Conservation (phyloP, 1,140 invertebrate genomes). For the Polypedilum vanderplanki region DNA sequence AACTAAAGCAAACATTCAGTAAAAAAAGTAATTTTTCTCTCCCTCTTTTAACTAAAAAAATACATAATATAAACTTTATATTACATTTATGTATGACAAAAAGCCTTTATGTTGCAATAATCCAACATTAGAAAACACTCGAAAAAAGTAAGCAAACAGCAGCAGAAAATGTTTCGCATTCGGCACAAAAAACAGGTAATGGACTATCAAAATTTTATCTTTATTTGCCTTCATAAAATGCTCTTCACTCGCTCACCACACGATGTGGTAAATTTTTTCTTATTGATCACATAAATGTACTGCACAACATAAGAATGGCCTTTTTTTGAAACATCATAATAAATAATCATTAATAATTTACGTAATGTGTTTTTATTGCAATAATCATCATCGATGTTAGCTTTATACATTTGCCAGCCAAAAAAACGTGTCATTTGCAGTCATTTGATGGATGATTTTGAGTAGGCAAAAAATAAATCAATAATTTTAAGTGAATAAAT, state of each 20-base stretch:
- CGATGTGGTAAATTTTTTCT: background rate
- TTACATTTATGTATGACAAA: background rate
- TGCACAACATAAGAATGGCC: background rate
- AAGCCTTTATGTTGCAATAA: conserved; percentile 18
- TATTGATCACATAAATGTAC: background rate
- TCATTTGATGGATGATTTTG: background rate
- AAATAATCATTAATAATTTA: conserved; percentile 20
- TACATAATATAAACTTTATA: background rate
- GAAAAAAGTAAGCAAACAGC: background rate
- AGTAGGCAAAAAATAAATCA: too few species aligned
- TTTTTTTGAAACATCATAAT: conserved; percentile 3
- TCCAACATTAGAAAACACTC: background rate
- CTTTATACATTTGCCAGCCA: background rate
- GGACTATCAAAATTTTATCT: conserved; percentile 26
- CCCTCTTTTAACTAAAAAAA: too few species aligned
- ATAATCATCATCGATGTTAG: background rate
- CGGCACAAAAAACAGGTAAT: conserved; percentile 5
- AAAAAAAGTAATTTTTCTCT: too few species aligned
- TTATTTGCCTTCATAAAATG: conserved; percentile 24
- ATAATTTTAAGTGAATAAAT: too few species aligned
- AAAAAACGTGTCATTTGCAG: conserved; percentile 10
- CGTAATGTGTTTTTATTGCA: conserved; percentile 12
- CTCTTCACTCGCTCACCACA: background rate
- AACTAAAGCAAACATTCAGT: too few species aligned
- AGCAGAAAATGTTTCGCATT: background rate